Percentiles rank a stretch among this genome's conserved stretches.
These are phyloP conservation scores for Pomacea maculata DNA, from an alignment of 1,140 invertebrate genomes.

Conservation along the genomic window DNA sequence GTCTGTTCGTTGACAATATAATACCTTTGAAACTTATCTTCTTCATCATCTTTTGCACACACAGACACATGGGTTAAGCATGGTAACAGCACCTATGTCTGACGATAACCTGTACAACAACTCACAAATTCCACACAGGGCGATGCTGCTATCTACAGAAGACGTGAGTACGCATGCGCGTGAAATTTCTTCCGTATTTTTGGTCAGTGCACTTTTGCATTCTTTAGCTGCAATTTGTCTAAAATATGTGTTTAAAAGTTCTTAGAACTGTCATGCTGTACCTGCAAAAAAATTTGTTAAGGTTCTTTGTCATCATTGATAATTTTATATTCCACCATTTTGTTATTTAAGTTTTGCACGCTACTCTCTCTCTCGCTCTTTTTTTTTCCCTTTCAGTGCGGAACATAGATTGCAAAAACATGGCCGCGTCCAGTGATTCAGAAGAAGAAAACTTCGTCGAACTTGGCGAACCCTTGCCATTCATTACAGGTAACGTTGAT, in stretches of 20 bases:
- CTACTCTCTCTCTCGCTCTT: no score
- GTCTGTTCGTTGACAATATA: slow-evolving; percentile 38
- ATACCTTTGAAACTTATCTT: slow-evolving; percentile 50
- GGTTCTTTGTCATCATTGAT: no score
- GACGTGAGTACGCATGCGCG: slow-evolving; percentile 23
- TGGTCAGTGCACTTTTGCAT: slow-evolving; percentile 22
- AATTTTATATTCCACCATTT: no score
- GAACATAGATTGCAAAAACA: slow-evolving; percentile 1
- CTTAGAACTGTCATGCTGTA: no score
- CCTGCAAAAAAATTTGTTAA: no score
- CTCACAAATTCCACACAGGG: slow-evolving; percentile 17
- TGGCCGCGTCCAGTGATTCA: slow-evolving; percentile 48
- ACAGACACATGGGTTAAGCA: slow-evolving; percentile 7
- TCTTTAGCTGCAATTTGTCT: slow-evolving; percentile 17
- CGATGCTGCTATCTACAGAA: slow-evolving; percentile 18
- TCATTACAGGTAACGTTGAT: slow-evolving; percentile 76
- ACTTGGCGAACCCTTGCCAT: slow-evolving; percentile 78
- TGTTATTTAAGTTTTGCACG: no score
- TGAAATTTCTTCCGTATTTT: slow-evolving; percentile 30
- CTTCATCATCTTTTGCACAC: slow-evolving; percentile 46
- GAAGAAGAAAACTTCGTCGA: slow-evolving; percentile 74
- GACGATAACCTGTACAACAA: slow-evolving; percentile 18
- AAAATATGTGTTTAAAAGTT: neutral
- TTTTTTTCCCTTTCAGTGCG: no score
- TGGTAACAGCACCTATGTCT: slow-evolving; percentile 5